phyloP scores from a whole-genome alignment of 2,888 invertebrate species.

The Hetaerina titia region DNA sequence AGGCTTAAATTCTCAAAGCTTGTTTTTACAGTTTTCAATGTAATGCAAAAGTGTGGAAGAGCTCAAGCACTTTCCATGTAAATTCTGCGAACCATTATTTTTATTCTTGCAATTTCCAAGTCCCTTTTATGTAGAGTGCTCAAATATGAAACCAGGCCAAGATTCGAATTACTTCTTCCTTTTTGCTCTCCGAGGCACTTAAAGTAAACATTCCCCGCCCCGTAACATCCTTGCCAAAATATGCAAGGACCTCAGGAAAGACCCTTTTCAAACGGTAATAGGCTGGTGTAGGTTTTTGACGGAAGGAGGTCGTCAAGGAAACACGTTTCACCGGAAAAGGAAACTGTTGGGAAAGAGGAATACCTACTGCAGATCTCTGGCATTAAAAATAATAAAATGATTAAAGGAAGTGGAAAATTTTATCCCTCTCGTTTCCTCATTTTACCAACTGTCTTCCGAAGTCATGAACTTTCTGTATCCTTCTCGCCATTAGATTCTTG shows the following conservation, averaged over 20 bases:
- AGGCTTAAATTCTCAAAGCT: background rate
- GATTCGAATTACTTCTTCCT: background rate
- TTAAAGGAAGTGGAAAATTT: background rate
- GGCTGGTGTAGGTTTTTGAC: background rate
- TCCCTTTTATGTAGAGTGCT: background rate
- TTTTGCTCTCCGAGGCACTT: background rate
- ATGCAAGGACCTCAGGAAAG: background rate
- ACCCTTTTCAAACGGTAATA: background rate
- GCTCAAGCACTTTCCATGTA: background rate
- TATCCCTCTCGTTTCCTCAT: background rate
- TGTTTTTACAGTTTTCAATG: background rate
- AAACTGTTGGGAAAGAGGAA: background rate
- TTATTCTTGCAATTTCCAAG: background rate
- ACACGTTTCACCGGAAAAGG: background rate
- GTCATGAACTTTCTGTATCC: background rate
- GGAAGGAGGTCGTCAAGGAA: background rate
- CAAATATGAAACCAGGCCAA: slow-evolving; percentile 39
- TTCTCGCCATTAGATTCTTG: too few species aligned
- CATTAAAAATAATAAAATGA: background rate
- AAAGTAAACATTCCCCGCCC: background rate
- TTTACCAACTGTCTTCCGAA: background rate
- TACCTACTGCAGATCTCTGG: background rate
- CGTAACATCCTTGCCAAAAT: background rate
- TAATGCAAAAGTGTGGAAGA: background rate
- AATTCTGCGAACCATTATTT: background rate